Percentiles rank a stretch among this genome's conserved stretches.
Conservation (phyloP, 2,888 invertebrate genomes). For the Eueremaeus valkanovi region DNA sequence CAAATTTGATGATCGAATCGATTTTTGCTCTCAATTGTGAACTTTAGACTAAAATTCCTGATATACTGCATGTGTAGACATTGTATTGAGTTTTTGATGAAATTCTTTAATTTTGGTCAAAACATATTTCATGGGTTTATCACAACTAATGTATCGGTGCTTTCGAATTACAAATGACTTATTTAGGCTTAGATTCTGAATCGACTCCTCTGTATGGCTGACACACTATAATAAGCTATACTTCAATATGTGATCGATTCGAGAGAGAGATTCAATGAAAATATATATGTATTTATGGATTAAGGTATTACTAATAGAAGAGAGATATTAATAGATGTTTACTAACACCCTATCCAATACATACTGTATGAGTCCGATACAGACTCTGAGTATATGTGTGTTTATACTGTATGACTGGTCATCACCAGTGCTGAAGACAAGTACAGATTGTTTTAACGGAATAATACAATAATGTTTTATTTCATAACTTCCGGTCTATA, state of each 20-base stretch:
- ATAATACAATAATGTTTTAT: constrained; percentile 5
- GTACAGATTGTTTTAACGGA: no score
- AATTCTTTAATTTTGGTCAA: no score
- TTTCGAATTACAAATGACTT: background rate
- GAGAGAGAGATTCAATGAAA: background rate
- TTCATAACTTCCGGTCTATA: constrained; percentile 12
- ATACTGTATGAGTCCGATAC: background rate
- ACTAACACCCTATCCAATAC: no score
- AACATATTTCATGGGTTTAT: background rate
- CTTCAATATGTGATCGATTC: constrained; percentile 1
- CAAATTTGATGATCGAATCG: no score
- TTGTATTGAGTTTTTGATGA: no score
- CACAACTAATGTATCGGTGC: background rate
- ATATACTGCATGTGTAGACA: no score
- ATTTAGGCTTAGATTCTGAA: background rate
- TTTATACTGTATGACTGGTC: background rate
- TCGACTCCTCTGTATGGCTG: background rate
- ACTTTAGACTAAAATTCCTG: no score
- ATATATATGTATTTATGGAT: background rate
- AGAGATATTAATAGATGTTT: no score
- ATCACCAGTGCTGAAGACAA: background rate
- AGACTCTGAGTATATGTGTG: background rate
- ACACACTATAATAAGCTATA: background rate
- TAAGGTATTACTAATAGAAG: background rate
- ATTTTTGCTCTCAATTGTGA: no score